Conservation (phyloP, 2,888 invertebrate genomes). For the Ophraella communa region DNA sequence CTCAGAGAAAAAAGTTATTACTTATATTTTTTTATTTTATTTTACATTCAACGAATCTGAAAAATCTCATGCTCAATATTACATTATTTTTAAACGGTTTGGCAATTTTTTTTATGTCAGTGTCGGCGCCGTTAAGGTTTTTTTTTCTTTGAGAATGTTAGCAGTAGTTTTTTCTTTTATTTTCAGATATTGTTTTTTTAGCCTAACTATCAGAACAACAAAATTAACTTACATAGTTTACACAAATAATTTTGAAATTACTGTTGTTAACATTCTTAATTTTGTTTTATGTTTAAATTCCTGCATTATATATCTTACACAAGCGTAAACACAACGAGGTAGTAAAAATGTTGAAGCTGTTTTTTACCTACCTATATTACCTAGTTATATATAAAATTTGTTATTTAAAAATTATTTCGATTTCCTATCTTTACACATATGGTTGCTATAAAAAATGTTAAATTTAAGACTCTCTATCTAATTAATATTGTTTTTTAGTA, state of each 20-base stretch:
- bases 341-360: too few species aligned
- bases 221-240: too few species aligned
- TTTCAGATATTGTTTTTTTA: too few species aligned
- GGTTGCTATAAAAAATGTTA: too few species aligned
- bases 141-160: neutral
- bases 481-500: too few species aligned
- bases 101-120: neutral
- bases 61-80: neutral
- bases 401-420: too few species aligned
- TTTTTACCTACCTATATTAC: too few species aligned
- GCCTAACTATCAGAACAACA: too few species aligned
- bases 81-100: neutral
- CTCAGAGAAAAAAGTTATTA: neutral
- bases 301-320: neutral
- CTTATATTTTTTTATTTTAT: slow-evolving; percentile 3
- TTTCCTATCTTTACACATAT: too few species aligned
- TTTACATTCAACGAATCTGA: neutral
- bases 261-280: neutral
- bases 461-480: too few species aligned
- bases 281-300: neutral
- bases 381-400: too few species aligned
- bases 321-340: neutral
- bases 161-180: neutral
- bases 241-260: too few species aligned
- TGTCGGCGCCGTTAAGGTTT: neutral